Conservation (phyloP, 1,140 invertebrate genomes). For the Calliopsis andreniformis region DNA sequence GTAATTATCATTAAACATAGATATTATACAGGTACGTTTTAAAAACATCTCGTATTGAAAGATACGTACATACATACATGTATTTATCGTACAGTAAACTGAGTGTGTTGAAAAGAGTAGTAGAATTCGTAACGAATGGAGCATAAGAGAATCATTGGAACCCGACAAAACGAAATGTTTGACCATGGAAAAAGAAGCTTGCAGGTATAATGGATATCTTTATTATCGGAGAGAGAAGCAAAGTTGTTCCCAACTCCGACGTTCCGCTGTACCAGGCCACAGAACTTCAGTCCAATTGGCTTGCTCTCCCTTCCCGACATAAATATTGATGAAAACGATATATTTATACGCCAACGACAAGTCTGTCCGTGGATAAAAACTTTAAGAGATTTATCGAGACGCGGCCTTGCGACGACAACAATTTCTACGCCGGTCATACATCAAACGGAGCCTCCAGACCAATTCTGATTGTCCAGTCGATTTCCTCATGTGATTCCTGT, state of each 20-base stretch:
- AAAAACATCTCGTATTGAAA: no score
- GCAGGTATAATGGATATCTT: conserved; percentile 68
- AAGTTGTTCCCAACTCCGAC: conserved; percentile 28
- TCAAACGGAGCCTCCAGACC: conserved; percentile 51
- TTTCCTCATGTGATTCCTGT: conserved; percentile 35
- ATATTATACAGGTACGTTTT: no score
- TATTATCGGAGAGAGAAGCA: conserved; percentile 61
- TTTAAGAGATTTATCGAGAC: conserved; percentile 66
- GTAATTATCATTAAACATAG: no score
- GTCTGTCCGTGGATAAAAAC: conserved; percentile 66
- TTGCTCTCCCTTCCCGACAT: conserved; percentile 43
- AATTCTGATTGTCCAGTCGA: conserved; percentile 22
- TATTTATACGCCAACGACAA: conserved; percentile 68
- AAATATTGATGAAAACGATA: conserved; percentile 70
- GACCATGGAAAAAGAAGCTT: conserved; percentile 54
- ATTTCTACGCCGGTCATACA: conserved; percentile 66
- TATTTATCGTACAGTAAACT: conserved; percentile 20
- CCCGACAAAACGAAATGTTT: conserved; percentile 54
- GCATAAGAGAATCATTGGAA: conserved; percentile 17
- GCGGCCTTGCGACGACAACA: conserved; percentile 61
- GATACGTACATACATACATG: no score
- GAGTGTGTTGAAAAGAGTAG: conserved; percentile 36
- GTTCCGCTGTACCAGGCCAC: conserved; percentile 17
- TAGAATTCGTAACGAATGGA: conserved; percentile 22
- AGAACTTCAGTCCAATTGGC: conserved; percentile 62